Conservation (phyloP, 2,113 vertebrate species). For the Chamaea fasciata region DNA sequence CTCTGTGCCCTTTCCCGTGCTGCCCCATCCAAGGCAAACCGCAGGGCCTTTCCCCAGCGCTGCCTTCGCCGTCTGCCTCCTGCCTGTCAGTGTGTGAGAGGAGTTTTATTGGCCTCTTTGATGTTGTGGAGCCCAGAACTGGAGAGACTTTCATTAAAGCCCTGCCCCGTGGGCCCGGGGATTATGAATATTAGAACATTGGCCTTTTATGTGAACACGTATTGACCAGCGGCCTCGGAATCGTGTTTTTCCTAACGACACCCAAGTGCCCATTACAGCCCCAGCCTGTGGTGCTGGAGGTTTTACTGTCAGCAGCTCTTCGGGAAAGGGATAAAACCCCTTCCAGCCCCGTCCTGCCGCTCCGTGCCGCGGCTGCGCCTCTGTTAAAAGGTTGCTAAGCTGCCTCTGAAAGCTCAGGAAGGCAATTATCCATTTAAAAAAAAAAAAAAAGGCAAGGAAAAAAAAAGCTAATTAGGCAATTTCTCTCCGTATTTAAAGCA, state of each 20-base stretch:
- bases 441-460: not conserved
- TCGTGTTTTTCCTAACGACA: conserved; percentile 62
- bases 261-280: conserved; percentile 62
- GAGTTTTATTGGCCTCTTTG: conserved; percentile 54
- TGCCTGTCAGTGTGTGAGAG: conserved; percentile 37
- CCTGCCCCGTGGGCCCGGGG: conserved; percentile 37
- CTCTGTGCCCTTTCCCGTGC: not conserved
- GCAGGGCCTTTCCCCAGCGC: not conserved
- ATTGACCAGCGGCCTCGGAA: conserved; percentile 35
- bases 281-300: conserved; percentile 51
- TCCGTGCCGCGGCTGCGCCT: not conserved
- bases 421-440: conserved; percentile 54
- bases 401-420: conserved; percentile 57
- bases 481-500: conserved; percentile 50
- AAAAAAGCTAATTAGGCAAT: conserved; percentile 59
- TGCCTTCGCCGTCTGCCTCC: not conserved
- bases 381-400: conserved; percentile 66
- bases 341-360: conserved; percentile 41
- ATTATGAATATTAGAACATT: conserved; percentile 53
- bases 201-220: conserved; percentile 58
- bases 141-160: conserved; percentile 54
- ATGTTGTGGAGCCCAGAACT: conserved; percentile 40
- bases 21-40: not conserved
- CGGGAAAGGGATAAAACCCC: conserved; percentile 64
- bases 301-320: conserved; percentile 69